A percentile compares a stretch with the other conserved stretches of the same genome.
Evolutionary conservation across 2,113 vertebrate genomes (phyloP).

Genomic region (Odobenus rosmarus): DNA sequence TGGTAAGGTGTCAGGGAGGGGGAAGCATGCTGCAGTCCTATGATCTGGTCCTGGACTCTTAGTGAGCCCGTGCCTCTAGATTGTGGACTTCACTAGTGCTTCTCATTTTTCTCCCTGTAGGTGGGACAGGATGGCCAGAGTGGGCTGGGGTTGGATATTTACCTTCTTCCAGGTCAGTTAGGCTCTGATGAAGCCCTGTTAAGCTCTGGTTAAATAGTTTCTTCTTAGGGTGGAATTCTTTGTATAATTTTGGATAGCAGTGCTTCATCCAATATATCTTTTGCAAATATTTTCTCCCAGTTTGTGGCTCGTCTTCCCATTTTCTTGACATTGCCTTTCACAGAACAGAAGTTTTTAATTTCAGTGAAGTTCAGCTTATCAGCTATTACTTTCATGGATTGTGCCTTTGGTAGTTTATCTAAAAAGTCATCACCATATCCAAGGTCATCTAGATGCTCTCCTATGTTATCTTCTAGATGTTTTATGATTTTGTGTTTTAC

Average conservation of each 20-base stretch:
- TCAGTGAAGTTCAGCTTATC: not conserved
- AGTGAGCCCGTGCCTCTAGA: not conserved
- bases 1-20: not conserved
- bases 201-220: not conserved
- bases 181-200: not conserved
- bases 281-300: not conserved
- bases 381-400: not conserved
- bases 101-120: not conserved
- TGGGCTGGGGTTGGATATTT: not conserved
- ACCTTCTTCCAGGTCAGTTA: not conserved
- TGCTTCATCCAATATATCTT: not conserved
- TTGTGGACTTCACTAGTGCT: not conserved
- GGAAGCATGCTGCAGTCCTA: not conserved
- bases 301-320: not conserved
- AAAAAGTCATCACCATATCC: not conserved
- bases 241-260: not conserved
- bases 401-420: not conserved
- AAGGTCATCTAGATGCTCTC: not conserved
- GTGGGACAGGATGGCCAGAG: not conserved
- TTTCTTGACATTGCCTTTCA: not conserved
- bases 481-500: not conserved
- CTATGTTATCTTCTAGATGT: not conserved
- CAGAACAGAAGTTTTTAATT: not conserved
- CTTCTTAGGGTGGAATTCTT: not conserved
- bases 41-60: not conserved